These are phyloP conservation scores for Cydia fagiglandana DNA, from an alignment of 1,140 invertebrate species.

Conservation along the genomic window DNA sequence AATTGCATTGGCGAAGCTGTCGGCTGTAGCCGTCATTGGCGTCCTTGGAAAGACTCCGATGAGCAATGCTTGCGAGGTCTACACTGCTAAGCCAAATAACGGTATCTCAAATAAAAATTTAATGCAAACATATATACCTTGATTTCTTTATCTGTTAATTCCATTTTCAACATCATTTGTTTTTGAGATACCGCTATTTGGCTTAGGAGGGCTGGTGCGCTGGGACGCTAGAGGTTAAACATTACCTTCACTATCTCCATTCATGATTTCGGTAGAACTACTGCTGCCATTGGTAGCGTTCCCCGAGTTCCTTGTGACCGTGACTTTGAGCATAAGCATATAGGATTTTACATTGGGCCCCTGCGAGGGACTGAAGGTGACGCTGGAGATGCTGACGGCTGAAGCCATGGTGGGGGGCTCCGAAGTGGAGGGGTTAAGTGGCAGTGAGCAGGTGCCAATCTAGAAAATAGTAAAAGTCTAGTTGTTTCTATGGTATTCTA, in stretches of 20 bases:
- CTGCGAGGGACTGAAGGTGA: constrained; percentile 89
- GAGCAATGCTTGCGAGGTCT: no score
- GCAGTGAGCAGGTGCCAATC: constrained; percentile 88
- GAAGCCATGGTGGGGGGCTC: constrained; percentile 85
- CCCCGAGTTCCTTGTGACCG: constrained; percentile 59
- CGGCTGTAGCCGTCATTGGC: no score
- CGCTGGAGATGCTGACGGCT: constrained; percentile 90
- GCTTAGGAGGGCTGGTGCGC: no score
- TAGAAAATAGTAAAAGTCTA: constrained; percentile 41
- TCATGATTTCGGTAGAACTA: constrained; percentile 75
- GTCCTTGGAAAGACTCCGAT: no score
- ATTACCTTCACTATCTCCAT: constrained; percentile 74
- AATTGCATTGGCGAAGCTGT: no score
- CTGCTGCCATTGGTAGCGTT: constrained; percentile 61
- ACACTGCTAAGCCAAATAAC: no score
- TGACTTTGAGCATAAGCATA: constrained; percentile 90
- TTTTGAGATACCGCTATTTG: no score
- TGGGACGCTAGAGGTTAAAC: no score
- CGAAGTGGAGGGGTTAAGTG: constrained; percentile 89
- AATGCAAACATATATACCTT: no score
- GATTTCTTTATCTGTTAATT: no score
- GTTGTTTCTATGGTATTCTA: background rate
- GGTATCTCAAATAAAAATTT: no score
- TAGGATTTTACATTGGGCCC: constrained; percentile 93
- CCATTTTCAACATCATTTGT: no score